These are phyloP conservation scores for Drosophila sp. DNA, from an alignment of 1,140 invertebrate species.

Conservation along the genomic window DNA sequence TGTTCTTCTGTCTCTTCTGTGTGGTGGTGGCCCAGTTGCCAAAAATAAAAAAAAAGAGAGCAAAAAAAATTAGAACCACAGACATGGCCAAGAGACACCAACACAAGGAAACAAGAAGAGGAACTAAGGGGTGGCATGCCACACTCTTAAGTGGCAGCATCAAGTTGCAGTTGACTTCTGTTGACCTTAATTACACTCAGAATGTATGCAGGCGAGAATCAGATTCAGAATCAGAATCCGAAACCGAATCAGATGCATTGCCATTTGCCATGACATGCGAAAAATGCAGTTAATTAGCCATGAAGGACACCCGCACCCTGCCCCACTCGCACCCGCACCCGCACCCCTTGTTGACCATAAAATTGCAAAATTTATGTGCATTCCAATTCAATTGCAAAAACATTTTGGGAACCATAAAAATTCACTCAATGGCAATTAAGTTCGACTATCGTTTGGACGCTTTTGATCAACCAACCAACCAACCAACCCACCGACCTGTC, in stretches of 20 bases:
- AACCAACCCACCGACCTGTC: slow-evolving; percentile 32
- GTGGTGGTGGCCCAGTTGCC: slow-evolving; percentile 46
- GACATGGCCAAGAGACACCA: slow-evolving; percentile 21
- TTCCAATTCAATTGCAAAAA: slow-evolving; percentile 72
- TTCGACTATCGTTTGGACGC: slow-evolving; percentile 52
- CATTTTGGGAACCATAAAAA: slow-evolving; percentile 65
- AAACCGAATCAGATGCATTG: slow-evolving; percentile 31
- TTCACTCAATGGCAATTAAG: slow-evolving; percentile 74
- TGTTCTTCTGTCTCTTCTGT: slow-evolving; percentile 22
- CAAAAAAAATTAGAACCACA: slow-evolving; percentile 6
- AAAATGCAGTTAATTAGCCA: slow-evolving; percentile 75
- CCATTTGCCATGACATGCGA: slow-evolving; percentile 56
- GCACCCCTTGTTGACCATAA: not conserved
- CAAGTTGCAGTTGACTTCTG: slow-evolving; percentile 71
- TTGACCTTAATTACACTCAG: slow-evolving; percentile 71
- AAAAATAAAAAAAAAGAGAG: slow-evolving; percentile 22
- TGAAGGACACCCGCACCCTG: slow-evolving; percentile 48
- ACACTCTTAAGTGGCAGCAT: slow-evolving; percentile 41
- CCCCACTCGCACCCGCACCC: slow-evolving; percentile 24
- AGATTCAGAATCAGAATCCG: slow-evolving; percentile 40
- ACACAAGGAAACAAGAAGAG: slow-evolving; percentile 8
- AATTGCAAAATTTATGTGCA: slow-evolving; percentile 62
- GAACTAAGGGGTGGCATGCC: slow-evolving; percentile 25
- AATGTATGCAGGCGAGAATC: slow-evolving; percentile 60
- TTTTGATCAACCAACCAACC: slow-evolving; percentile 29